These are phyloP conservation scores for Pristionchus maxplancki DNA, from an alignment of 2,888 invertebrate genomes.

Conservation along the genomic window DNA sequence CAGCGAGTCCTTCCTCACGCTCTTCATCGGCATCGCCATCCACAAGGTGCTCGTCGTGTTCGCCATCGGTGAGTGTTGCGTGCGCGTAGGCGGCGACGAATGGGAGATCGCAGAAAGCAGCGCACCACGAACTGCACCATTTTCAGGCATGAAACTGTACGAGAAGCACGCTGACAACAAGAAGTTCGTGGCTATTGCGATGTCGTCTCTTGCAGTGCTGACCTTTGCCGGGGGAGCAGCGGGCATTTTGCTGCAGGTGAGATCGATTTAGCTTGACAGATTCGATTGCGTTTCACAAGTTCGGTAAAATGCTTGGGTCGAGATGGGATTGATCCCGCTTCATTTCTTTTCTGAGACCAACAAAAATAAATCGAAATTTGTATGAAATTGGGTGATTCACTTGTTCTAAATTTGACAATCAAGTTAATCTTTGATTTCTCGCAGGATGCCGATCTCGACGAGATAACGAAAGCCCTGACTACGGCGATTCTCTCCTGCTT, in stretches of 20 bases:
- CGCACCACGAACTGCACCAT: too few species aligned
- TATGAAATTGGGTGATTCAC: too few species aligned
- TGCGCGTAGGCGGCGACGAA: not conserved
- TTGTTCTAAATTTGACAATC: too few species aligned
- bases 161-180: conserved; percentile 60
- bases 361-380: too few species aligned
- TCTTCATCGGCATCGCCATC: conserved; percentile 47
- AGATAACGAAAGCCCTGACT: conserved; percentile 62
- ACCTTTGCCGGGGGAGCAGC: conserved; percentile 65
- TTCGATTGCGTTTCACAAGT: not conserved
- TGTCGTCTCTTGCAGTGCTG: conserved; percentile 60
- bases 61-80: conserved; percentile 34
- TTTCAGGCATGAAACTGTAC: conserved; percentile 59
- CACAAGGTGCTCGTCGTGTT: conserved; percentile 46
- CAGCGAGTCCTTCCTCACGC: conserved; percentile 31
- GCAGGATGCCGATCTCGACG: conserved; percentile 62
- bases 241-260: conserved; percentile 69
- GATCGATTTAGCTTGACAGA: not conserved
- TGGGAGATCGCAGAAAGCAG: not conserved
- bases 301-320: not conserved
- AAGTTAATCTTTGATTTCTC: too few species aligned
- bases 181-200: conserved; percentile 61
- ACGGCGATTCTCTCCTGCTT: conserved; percentile 66
- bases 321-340: not conserved
- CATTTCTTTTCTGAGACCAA: not conserved